phyloP scores from a whole-genome alignment of 2,888 invertebrate genomes.

The Leptinotarsa haldemani region DNA sequence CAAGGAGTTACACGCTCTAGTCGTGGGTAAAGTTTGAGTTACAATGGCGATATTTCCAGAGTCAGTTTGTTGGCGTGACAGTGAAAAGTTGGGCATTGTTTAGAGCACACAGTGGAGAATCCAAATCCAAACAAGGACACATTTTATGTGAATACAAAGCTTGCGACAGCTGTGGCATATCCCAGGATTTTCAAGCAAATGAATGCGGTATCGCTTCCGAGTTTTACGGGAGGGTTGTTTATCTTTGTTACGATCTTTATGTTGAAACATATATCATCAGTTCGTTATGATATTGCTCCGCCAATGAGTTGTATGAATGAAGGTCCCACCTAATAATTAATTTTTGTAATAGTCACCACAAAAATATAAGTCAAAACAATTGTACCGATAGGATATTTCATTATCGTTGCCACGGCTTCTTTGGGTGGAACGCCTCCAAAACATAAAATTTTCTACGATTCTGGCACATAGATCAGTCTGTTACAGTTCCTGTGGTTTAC shows the following conservation, averaged over 20 bases:
- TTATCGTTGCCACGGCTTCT: too few relatives aligned
- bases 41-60: conserved; percentile 8
- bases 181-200: conserved; percentile 15
- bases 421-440: too few relatives aligned
- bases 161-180: conserved; percentile 17
- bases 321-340: too few relatives aligned
- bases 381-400: too few relatives aligned
- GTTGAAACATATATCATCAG: too few relatives aligned
- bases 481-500: too few relatives aligned
- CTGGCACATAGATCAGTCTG: too few relatives aligned
- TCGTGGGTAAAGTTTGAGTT: neutral
- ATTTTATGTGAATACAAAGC: conserved; percentile 24
- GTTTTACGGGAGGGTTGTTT: conserved; percentile 12
- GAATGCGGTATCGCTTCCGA: conserved; percentile 20
- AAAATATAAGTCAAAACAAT: too few relatives aligned
- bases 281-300: too few relatives aligned
- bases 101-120: neutral
- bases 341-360: too few relatives aligned
- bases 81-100: conserved; percentile 14
- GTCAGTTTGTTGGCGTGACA: conserved; percentile 1
- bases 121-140: conserved; percentile 2
- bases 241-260: conserved; percentile 15
- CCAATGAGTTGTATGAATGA: too few relatives aligned
- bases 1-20: neutral
- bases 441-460: too few relatives aligned